Conservation (phyloP, 2,888 invertebrate genomes). For the Cremastinae sp. region DNA sequence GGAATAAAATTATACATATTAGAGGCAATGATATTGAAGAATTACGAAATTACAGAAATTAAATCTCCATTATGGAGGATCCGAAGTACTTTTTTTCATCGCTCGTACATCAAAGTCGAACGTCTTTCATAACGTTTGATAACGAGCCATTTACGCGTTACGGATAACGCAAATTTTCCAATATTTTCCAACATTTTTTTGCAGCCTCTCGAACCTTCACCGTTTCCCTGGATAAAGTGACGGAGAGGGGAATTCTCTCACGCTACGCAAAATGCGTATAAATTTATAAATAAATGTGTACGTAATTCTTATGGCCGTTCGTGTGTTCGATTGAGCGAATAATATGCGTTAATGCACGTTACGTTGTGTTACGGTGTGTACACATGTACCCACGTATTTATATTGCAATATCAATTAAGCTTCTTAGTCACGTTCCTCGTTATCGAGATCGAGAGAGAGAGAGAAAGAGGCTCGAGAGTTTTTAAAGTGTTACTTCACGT, state of each 20-base stretch:
- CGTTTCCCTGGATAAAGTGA: constrained; percentile 32
- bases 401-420: constrained; percentile 58
- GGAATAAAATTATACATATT: no score
- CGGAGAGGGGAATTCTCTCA: constrained; percentile 45
- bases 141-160: constrained; percentile 34
- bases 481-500: no score
- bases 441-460: constrained; percentile 29
- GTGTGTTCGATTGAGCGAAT: constrained; percentile 39
- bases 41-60: constrained; percentile 37
- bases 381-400: constrained; percentile 53
- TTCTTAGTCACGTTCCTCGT: constrained; percentile 51
- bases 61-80: constrained; percentile 41
- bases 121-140: constrained; percentile 22
- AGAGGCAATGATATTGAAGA: constrained; percentile 6
- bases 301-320: constrained; percentile 28
- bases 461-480: background rate
- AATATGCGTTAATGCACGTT: constrained; percentile 50
- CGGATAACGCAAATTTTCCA: background rate
- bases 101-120: constrained; percentile 26
- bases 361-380: constrained; percentile 47
- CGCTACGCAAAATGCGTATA: constrained; percentile 24
- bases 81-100: constrained; percentile 16
- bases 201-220: background rate
- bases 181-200: constrained; percentile 7
- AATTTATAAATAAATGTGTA: background rate